A percentile compares a stretch with the other conserved stretches of the same genome.
Conservation (phyloP, 2,113 vertebrate species). For the Perccottus glenii region DNA sequence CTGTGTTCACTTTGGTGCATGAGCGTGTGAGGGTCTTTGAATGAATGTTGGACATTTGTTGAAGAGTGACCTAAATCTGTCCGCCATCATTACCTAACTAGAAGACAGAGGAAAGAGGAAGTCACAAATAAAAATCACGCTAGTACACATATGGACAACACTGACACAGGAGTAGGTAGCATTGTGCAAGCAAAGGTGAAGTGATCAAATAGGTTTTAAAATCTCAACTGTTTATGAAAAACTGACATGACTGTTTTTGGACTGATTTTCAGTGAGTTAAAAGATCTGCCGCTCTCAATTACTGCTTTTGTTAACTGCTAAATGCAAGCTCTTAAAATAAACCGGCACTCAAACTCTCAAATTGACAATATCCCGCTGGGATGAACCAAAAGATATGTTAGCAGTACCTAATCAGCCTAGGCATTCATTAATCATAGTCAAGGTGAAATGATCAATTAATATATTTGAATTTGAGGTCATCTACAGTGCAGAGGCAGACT, state of each 20-base stretch:
- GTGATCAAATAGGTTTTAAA: too few relatives aligned
- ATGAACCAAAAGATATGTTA: too few relatives aligned
- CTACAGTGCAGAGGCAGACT: constrained; percentile 37
- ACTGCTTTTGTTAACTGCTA: too few relatives aligned
- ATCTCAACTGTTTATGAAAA: too few relatives aligned
- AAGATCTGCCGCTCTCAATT: too few relatives aligned
- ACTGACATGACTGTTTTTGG: too few relatives aligned
- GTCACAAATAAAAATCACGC: constrained; percentile 34
- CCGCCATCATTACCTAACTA: constrained; percentile 71
- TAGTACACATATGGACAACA: constrained; percentile 18
- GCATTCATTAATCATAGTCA: background rate
- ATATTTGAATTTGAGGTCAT: background rate
- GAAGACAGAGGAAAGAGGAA: constrained; percentile 59
- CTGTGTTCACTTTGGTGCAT: background rate
- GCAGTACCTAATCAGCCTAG: background rate
- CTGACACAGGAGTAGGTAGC: background rate
- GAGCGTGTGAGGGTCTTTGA: constrained; percentile 33
- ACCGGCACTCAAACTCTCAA: too few relatives aligned
- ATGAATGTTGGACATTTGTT: constrained; percentile 68
- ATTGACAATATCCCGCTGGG: too few relatives aligned
- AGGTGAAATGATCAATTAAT: background rate
- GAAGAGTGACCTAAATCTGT: constrained; percentile 78
- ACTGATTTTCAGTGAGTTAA: too few relatives aligned
- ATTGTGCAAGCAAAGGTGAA: background rate
- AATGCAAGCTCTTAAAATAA: too few relatives aligned